A percentile compares a stretch with the other conserved stretches of the same genome.
Evolutionary conservation across 2,113 vertebrate genomes (phyloP).

Genomic region (Protobothrops flavoviridis): DNA sequence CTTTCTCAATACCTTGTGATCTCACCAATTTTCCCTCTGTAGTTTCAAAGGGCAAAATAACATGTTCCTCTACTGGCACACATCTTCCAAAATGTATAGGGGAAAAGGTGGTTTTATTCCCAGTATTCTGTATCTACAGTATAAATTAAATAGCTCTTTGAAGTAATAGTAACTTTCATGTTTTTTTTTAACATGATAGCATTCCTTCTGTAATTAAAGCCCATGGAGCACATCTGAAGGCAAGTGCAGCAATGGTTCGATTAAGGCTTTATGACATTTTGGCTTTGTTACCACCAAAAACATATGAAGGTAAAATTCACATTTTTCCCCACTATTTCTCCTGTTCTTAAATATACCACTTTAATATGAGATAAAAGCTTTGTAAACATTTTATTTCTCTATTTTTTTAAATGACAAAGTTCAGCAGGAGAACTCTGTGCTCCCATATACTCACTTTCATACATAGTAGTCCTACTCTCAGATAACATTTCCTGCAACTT

Average conservation of each 20-base stretch:
- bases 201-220: constrained; percentile 96
- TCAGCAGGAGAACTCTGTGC: neutral
- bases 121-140: neutral
- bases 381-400: neutral
- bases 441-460: neutral
- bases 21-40: neutral
- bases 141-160: neutral
- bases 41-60: neutral
- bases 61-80: neutral
- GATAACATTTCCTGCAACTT: neutral
- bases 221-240: constrained; percentile 95
- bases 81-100: neutral
- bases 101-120: neutral
- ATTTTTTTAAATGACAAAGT: neutral
- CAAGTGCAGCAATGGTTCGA: constrained; percentile 97
- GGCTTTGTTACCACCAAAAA: constrained; percentile 95
- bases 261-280: constrained; percentile 96
- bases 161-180: neutral
- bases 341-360: neutral
- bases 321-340: neutral
- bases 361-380: neutral
- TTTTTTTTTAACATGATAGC: constrained; percentile 59
- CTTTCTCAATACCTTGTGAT: neutral
- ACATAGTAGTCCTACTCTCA: neutral
- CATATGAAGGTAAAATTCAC: constrained; percentile 88